A percentile compares a stretch with the other conserved stretches of the same genome.
These are phyloP conservation scores for Conger conger DNA, from an alignment of 2,113 vertebrate species.

Conservation along the genomic window DNA sequence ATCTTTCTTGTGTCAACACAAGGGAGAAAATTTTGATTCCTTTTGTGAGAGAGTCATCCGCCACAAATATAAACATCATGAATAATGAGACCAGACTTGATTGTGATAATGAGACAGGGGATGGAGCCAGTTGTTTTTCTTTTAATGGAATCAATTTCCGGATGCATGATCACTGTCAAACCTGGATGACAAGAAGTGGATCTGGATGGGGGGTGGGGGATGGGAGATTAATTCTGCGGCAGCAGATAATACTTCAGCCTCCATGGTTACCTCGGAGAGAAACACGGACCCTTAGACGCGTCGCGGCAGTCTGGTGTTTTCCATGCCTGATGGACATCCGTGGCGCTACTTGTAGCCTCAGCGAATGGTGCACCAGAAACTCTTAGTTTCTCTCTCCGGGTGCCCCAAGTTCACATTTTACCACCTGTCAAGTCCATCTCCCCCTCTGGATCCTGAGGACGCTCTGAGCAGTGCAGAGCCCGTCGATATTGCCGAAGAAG, in stretches of 20 bases:
- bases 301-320: not conserved
- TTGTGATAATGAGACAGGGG: conserved; percentile 12
- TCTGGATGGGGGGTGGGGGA: conserved; percentile 29
- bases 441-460: not conserved
- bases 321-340: no score
- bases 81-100: not conserved
- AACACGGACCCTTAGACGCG: not conserved
- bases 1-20: not conserved
- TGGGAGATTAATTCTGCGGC: conserved; percentile 50
- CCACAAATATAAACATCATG: not conserved
- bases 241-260: conserved; percentile 60
- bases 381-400: not conserved
- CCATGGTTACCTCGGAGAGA: conserved; percentile 57
- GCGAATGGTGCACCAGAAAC: not conserved
- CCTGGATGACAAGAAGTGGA: not conserved
- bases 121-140: conserved; percentile 3
- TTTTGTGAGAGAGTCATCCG: not conserved
- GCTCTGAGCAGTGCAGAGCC: not conserved
- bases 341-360: not conserved
- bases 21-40: not conserved
- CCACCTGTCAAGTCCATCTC: not conserved
- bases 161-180: not conserved
- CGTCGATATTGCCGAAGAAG: no score
- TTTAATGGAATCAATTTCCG: conserved; percentile 10
- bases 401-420: not conserved